Evolutionary conservation across 2,113 vertebrate species (phyloP).

Genomic region (Platysternon megacephalum): DNA sequence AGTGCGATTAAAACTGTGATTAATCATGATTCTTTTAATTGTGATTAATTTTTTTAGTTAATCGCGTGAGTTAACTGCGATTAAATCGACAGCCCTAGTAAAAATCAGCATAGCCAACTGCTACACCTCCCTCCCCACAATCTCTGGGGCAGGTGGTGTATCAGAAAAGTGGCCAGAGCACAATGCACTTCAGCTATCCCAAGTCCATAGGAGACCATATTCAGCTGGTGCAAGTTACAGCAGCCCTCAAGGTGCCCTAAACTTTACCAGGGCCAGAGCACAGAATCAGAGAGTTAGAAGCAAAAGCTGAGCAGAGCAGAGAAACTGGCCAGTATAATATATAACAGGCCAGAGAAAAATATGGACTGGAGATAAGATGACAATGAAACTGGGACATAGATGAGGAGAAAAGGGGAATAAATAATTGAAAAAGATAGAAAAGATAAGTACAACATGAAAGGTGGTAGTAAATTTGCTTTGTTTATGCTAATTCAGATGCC

Average conservation of each 20-base stretch:
- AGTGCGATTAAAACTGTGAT: too few species aligned
- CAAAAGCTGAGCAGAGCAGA: rapidly evolving
- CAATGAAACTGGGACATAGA: background rate
- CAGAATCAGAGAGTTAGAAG: background rate
- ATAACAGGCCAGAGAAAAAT: background rate
- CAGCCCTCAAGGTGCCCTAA: background rate
- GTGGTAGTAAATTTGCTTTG: background rate
- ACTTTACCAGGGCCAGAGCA: background rate
- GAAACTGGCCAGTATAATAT: background rate
- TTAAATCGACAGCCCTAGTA: too few species aligned
- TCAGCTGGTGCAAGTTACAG: background rate
- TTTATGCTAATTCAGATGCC: background rate
- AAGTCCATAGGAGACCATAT: background rate
- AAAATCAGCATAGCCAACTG: rapidly evolving
- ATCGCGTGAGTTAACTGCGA: too few species aligned
- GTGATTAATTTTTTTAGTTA: too few species aligned
- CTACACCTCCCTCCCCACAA: background rate
- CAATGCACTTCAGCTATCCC: background rate
- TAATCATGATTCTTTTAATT: too few species aligned
- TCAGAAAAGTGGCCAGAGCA: background rate
- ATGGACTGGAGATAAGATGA: background rate
- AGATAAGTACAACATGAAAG: background rate
- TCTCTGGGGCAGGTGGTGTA: background rate
- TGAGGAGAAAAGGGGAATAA: background rate
- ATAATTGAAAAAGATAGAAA: background rate